Evolutionary conservation across 2,797 vertebrate species (phyloP).

Genomic region (Ambastaia sidthimunki): DNA sequence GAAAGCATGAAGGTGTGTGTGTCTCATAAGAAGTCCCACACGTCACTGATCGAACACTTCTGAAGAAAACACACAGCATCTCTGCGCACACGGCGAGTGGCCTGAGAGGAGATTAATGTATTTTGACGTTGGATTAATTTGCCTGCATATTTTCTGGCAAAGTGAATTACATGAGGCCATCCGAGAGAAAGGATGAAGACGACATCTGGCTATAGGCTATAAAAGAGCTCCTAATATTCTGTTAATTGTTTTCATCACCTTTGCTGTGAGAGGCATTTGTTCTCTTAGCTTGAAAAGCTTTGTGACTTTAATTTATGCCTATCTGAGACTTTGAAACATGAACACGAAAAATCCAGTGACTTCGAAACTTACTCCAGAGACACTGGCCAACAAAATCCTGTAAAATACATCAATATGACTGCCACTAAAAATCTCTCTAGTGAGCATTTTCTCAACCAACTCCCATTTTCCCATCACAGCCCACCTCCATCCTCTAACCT

Average conservation of each 20-base stretch:
- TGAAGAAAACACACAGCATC: constrained; percentile 22
- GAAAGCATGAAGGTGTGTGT: constrained; percentile 3
- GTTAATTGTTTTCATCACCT: constrained; percentile 26
- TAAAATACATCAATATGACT: background rate
- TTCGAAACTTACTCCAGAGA: background rate
- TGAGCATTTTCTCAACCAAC: background rate
- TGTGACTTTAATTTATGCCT: background rate
- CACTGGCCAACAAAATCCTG: background rate
- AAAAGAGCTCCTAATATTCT: constrained; percentile 12
- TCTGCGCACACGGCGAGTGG: constrained; percentile 34
- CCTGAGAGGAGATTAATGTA: constrained; percentile 22
- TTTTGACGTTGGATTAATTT: constrained; percentile 25
- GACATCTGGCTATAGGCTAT: constrained; percentile 24
- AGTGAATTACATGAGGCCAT: constrained; percentile 1
- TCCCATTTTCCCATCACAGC: background rate
- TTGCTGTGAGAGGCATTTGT: background rate
- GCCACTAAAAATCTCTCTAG: constrained; percentile 1
- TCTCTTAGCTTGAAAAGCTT: background rate
- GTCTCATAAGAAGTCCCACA: too few relatives aligned
- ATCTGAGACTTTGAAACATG: background rate
- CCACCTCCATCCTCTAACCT: constrained; percentile 22
- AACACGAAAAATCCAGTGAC: background rate
- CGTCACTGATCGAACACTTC: constrained; percentile 24
- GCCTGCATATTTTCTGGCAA: constrained; percentile 13
- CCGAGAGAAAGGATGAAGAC: constrained; percentile 20